Base-by-base conservation (phyloP, 2,888 invertebrate genomes). In the Coecobrya sp. region DNA sequence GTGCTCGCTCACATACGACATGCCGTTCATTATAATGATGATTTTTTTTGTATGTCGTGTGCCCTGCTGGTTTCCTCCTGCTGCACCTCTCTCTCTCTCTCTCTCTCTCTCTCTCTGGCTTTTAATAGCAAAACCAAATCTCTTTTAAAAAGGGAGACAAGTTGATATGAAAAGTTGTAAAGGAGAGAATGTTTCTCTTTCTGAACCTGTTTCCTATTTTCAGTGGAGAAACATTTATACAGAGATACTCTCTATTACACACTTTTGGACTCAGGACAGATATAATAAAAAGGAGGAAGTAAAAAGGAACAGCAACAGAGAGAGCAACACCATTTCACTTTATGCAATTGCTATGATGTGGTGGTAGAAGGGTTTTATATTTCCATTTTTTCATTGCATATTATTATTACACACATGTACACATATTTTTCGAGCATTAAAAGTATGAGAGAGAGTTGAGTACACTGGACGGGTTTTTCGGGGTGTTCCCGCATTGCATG, bases 391-490 rank as follows among this genome's bases (percentile, higher is more conserved):
- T 36, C 16, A 16, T 68, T 68, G 68, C 36, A n/a, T 65, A 65
- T 27, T 27, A 49, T 49, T 13, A 49, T 49, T 16, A 55, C 5
- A 55, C 16, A 19, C 62, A 62, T 62, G 62, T 19, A 62, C 62
- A 4, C 55, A 19, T 5, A 22, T 10, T 49, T 49, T 13, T 49
- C 25, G 19, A 7, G 42, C 5, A 10, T 11, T n/a, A 8, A 25
- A 4, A 36, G 4, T 11, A 76, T 76, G 16, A 49, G 76, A 16
- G 76, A 42, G 42, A 73, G 73, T 49, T 76, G 76, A 76, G 76
- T 76, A 76, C 76, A 76, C 76, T 49, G 49, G 49, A 76, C 49
- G 76, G 76, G 76, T 76, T 76, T 76, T 76, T 76, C 76, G 76
- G 76, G 76, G 76, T 76, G 76, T 76, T 76, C 49, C 70, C 70